Evolutionary conservation across 2,797 vertebrate species (phyloP), one percentile per base, ranked within the genome.

Genomic region (Mus caroli): DNA sequence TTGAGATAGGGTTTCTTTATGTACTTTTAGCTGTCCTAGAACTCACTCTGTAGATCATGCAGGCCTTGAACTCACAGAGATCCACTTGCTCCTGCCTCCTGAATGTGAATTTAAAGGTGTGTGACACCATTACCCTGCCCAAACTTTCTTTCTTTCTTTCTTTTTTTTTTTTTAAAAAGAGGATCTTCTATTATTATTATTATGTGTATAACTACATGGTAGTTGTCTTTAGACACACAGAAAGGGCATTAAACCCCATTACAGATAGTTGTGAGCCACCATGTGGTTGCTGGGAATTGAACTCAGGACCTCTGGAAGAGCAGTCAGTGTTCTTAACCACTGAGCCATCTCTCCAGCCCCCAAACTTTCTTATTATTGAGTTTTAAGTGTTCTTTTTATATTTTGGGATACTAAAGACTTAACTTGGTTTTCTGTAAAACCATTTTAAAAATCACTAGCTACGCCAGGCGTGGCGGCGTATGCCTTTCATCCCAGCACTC

Each of bases 331-430:
- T 58, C 56, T 58, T 58, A 58, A 20, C 56, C 19, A 58, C 52
- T 58, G 20, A 58, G 56, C 56, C 19, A 20, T 22, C 56, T 58
- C 56, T 58, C 56, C 56, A 58, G 56, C 56, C 19, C 19, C 56
- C 56, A 58, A 58, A 20, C 19, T 58, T 58, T 60, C 58, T 40
- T 71, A 62, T 62, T 40, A 19, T 8, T 94, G 88, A n/a, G 20
- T 56, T 84, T 90, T 67, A 46, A 69, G 50, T 60, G 13, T 87
- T 83, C 31, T 83, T 92, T 67, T 12, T 46, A 54, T 67, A 83
- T 84, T 88, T 88, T 75, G 60, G 69, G 31, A 92, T n/a, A 40
- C 88, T 56, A 37, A 43, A 73, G 75, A 83, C 3, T 94, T 80
- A 78, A 78, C 5, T 95, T 77, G 78, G 10, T 90, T n/a, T 80